Percentiles rank a stretch among this genome's conserved stretches.
Conservation (phyloP, 2,888 invertebrate species). For the Nemoura dubitans region DNA sequence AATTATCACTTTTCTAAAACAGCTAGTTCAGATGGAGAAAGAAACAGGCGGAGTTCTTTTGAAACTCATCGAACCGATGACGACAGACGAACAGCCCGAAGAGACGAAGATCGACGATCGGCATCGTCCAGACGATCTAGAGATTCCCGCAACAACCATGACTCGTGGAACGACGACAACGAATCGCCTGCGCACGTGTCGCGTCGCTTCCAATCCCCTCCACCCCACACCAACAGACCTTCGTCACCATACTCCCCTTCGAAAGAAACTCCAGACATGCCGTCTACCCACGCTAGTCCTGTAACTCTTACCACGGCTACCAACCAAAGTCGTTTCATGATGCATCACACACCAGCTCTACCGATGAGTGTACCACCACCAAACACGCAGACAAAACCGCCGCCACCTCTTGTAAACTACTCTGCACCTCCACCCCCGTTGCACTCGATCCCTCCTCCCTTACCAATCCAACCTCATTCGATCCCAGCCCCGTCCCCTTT, state of each 20-base stretch:
- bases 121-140: constrained; percentile 49
- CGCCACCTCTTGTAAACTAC: constrained; percentile 57
- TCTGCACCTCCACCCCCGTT: constrained; percentile 58
- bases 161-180: constrained; percentile 21
- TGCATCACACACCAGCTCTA: constrained; percentile 53
- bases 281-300: constrained; percentile 56
- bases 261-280: constrained; percentile 46
- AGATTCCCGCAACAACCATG: neutral
- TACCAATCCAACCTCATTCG: constrained; percentile 58
- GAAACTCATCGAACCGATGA: neutral
- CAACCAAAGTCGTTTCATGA: constrained; percentile 53
- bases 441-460: constrained; percentile 56
- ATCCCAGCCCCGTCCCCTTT: constrained; percentile 66
- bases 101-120: constrained; percentile 14
- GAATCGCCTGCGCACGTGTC: constrained; percentile 3
- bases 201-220: constrained; percentile 20
- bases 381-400: constrained; percentile 49
- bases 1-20: neutral
- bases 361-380: constrained; percentile 52
- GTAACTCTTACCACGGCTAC: constrained; percentile 57
- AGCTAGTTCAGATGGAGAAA: neutral
- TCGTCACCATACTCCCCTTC: constrained; percentile 52
- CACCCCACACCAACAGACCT: constrained; percentile 42
- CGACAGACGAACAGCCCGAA: constrained; percentile 15
- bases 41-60: neutral